Base-by-base conservation (phyloP, 2,888 invertebrate genomes). In the Gandaritis pyraliata region DNA sequence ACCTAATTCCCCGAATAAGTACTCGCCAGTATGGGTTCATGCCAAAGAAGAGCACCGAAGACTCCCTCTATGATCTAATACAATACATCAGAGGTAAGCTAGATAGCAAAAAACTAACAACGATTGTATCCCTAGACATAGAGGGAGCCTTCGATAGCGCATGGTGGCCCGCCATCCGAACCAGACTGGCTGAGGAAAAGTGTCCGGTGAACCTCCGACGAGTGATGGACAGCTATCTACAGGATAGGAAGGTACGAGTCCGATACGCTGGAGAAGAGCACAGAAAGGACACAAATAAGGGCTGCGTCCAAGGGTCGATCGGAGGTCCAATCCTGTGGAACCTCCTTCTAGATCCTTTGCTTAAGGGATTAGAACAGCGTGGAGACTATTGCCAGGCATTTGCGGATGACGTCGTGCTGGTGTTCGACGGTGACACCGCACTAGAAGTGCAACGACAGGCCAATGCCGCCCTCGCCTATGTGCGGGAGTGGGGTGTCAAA, bases 21-120 rank as follows among this genome's bases (percentile, higher is more conserved):
- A n/a, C 33, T 13, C 45, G 15, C 18, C 53, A 59, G 10, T 52
- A 39, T 7, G 59, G 53, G 0, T 53, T 54, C 11, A 50, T 50
- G 49, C 60, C 54, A 0, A 2, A 33, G 8, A 6, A 10, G 8
- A 33, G 30, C 30, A 8, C 30, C 30, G 30, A 33, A 33, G 30
- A 33, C 10, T 33, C 30, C 30, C 30, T 33, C 30, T 33, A 8
- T 33, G 30, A 33, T n/a, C 18, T 46, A 7, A 39, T 56, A 18
- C 23, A 36, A 2, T 16, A 16, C 29, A 48, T 55, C 0, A 12
- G 8, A 6, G 0, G 1, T 2, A 55, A 39, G n/a, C 30, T 33
- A 6, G 5, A 6, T 1, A 10, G 6, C 8, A 33, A 33, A 33
- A 33, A 33, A 7, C 6, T 33, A 7, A 10, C 6, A 6, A 6